Base-by-base conservation (phyloP, 2,888 invertebrate genomes). In the Linnaemya tessellans region DNA sequence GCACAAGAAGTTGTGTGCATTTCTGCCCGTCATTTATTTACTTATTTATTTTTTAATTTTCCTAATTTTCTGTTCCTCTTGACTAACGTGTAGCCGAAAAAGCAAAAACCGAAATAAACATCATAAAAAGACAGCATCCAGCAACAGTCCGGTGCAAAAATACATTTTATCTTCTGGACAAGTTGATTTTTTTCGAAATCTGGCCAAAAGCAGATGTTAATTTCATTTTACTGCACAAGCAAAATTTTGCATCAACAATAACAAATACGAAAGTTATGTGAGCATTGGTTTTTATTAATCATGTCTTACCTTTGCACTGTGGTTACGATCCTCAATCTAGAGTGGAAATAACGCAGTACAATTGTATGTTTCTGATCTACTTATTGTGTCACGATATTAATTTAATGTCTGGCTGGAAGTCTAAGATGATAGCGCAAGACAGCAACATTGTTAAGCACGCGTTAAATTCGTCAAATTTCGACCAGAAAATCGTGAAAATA, bases 181-280 rank as follows among this genome's bases (percentile, higher is more conserved):
- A 89, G 89, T 90, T 89, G 88, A 91, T 89, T 90, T 91, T 88
- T 91, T 91, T 90, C 89, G 87, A 91, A 91, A 91, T 91, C 89
- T 90, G 51, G 89, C 90, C 90, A 90, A 89, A 89, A 91, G 92
- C 91, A 91, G 91, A 91, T 91, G 91, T 91, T 89, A 89, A 88
- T 89, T 91, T 51, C 1, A 22, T 43, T 56, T 51, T 11, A 38
- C 3, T 41, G 10, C 43, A 80, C 25, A 51, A 35, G 35, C 51
- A 58, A 81, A 51, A 67, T 67, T 65, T 51, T 41, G 38, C 58
- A 51, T 18, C 15, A 38, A 38, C 0, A 56, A n/a, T 54, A 54
- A 22, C 7, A 22, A 25, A 15, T 15, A 3, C 30, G 30, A 30
- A 30, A 30, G 30, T n/a, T 38, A 20, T 54, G 58, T 18, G 43